A percentile compares a stretch with the other conserved stretches of the same genome.
Evolutionary conservation across 1,140 invertebrate genomes (phyloP).

Genomic region (Chironomus striatipennis): DNA sequence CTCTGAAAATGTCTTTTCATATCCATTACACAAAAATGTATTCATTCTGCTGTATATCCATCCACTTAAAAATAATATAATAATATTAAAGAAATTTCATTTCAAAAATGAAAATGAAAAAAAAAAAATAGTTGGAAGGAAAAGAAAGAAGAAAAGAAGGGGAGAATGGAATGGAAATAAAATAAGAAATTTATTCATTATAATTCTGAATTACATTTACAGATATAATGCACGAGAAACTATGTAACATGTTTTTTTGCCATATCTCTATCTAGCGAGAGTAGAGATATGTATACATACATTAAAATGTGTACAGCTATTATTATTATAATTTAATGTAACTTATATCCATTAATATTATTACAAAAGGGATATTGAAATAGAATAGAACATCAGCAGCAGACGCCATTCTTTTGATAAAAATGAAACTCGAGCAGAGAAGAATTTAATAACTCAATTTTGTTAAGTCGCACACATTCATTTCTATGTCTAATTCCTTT

Average conservation of each 20-base stretch:
- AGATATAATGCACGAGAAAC: neutral
- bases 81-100: neutral
- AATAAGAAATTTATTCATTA: slow-evolving; percentile 10
- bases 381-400: neutral
- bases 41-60: no score
- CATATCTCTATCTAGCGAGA: no score
- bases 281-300: no score
- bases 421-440: neutral
- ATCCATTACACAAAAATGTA: no score
- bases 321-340: slow-evolving; percentile 9
- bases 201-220: slow-evolving; percentile 14
- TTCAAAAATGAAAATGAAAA: neutral
- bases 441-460: neutral
- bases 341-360: neutral
- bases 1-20: no score
- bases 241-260: no score
- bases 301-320: neutral
- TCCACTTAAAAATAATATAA: no score
- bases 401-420: neutral
- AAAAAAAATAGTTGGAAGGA: neutral
- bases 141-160: neutral
- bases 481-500: neutral
- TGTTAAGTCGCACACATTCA: neutral
- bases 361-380: neutral
- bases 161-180: neutral